A percentile compares a stretch with the other conserved stretches of the same genome.
Conservation (phyloP, 2,888 invertebrate genomes). For the Spisula subtruncata region DNA sequence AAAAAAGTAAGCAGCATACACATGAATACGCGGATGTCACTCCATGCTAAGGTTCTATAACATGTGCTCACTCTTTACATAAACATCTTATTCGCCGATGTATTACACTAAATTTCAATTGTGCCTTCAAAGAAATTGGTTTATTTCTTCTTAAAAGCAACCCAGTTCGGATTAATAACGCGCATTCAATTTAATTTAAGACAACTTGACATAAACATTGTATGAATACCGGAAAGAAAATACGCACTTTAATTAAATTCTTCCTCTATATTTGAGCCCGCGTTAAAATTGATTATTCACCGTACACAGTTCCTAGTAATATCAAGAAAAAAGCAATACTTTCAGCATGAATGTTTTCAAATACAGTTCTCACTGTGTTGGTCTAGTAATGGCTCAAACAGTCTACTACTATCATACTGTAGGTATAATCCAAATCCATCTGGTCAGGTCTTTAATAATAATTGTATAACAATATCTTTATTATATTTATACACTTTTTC, state of each 20-base stretch:
- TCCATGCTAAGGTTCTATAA: too few relatives aligned
- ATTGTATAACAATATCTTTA: too few relatives aligned
- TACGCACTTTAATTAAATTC: background rate
- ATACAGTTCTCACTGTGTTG: background rate
- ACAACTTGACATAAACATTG: background rate
- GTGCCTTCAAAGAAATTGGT: background rate
- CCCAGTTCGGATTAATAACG: background rate
- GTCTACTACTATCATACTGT: too few relatives aligned
- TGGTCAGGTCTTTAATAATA: too few relatives aligned
- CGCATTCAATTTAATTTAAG: constrained; percentile 14
- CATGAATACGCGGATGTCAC: background rate
- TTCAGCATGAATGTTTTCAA: background rate
- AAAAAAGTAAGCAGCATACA: background rate
- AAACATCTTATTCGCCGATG: background rate
- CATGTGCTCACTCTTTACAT: too few relatives aligned
- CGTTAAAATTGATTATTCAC: background rate
- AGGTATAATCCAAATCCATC: too few relatives aligned
- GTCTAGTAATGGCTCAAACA: background rate
- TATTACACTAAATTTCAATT: background rate
- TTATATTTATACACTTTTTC: too few relatives aligned
- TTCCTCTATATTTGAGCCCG: background rate
- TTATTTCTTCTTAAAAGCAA: background rate
- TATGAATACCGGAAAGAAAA: background rate
- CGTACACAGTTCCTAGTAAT: background rate
- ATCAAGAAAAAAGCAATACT: background rate